Evolutionary conservation across 2,113 vertebrate species (phyloP).

Genomic region (Trochalopteron elliotii): DNA sequence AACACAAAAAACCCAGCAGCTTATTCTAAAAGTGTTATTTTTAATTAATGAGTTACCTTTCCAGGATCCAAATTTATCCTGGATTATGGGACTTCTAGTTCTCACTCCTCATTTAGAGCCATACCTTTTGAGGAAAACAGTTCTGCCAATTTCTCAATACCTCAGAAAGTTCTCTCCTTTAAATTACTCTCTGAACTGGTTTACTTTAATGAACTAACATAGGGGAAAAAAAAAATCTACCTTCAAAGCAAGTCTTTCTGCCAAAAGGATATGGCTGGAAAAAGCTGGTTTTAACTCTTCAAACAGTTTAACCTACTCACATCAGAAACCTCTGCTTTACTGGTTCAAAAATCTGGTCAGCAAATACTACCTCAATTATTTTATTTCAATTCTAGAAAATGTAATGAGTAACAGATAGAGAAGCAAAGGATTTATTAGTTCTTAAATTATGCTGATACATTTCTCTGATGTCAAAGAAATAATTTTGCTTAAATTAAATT

Average conservation of each 20-base stretch:
- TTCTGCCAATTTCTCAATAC: neutral
- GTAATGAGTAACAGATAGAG: neutral
- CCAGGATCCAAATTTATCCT: neutral
- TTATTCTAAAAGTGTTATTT: neutral
- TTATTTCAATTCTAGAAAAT: neutral
- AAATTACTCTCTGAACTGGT: neutral
- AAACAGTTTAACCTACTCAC: neutral
- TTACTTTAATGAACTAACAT: neutral
- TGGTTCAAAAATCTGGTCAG: neutral
- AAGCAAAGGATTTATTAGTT: neutral
- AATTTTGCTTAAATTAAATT: neutral
- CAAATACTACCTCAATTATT: neutral
- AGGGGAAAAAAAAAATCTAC: neutral
- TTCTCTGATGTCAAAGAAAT: neutral
- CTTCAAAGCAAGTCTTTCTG: neutral
- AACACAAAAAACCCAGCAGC: fast-evolving
- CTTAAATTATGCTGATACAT: neutral
- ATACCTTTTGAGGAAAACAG: neutral
- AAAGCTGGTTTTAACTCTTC: neutral
- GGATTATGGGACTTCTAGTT: neutral
- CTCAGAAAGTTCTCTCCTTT: neutral
- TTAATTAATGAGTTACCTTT: neutral
- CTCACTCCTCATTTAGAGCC: neutral
- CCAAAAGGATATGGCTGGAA: neutral
- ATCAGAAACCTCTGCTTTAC: neutral